Evolutionary conservation across 2,113 vertebrate species (phyloP), one percentile per base, ranked within the genome.

Genomic region (Mustelus asterias): DNA sequence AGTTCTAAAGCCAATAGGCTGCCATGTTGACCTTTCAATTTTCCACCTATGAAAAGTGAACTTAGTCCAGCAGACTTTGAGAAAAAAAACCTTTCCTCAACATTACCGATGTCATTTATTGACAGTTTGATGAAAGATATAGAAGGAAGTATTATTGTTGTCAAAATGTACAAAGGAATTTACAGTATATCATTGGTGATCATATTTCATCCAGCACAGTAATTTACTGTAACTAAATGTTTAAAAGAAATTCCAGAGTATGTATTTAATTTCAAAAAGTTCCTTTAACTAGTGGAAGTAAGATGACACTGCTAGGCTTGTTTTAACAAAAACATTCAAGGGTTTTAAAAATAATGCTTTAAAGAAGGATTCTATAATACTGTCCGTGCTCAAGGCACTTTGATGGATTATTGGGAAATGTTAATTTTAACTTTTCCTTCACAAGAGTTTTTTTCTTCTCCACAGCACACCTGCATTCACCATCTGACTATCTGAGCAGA

Each of bases 1-100:
- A 96, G 29, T 96, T 96, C 96, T 96, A 48, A 96, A 96, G 96
- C 96, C 96, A 96, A 90, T 95, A 96, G 97, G 96, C 96, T 96
- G 96, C 96, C 96, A 96, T 96, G 95, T 97, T 96, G 96, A 96
- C 96, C 90, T 93, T 65, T 78, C 58, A 54, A 70, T 80, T 96
- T 54, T 72, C 41, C 85, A 96, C 94, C 94, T 88, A 72, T 90
- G 67, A 96, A 96, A 93, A 94, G 16, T 65, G 44, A 96, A 96
- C 96, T 95, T 72, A 1, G 24, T 72, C 94, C 44, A 65, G n/a
- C 89, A 76, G 9, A 72, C 26, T 95, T 95, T 72, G 93, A 72
- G 67, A 95, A 70, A 95, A 72, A 76, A 90, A n/a, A 70, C 26
- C 44, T 26, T 95, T 54, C 37, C 41, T 72, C 37, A 13, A 48